Evolutionary conservation across 1,140 invertebrate species (phyloP).

Genomic region (Bombus confusus): DNA sequence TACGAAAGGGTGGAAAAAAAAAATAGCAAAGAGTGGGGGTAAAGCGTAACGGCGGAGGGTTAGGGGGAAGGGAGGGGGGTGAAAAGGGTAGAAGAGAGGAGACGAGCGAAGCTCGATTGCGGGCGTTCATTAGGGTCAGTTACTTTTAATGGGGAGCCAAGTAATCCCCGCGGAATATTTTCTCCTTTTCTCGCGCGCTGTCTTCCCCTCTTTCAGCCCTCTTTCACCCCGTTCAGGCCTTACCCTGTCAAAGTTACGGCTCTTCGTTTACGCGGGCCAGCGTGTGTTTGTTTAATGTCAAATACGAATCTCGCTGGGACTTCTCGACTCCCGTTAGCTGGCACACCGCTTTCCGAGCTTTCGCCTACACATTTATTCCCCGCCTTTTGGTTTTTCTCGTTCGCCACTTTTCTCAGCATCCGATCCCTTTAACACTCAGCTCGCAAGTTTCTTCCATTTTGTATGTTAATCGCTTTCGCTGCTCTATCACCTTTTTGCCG

Average conservation of each 20-base stretch:
- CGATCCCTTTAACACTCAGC: too few species aligned
- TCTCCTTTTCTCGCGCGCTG: background rate
- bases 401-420: too few species aligned
- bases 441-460: too few species aligned
- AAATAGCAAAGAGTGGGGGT: background rate
- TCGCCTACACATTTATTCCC: background rate
- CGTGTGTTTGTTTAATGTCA: constrained; percentile 16
- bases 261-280: background rate
- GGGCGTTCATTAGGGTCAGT: constrained; percentile 22
- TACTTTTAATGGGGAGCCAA: constrained; percentile 13
- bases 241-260: too few species aligned
- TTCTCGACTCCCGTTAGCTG: background rate
- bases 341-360: background rate
- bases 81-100: background rate
- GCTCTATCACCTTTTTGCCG: too few species aligned
- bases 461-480: too few species aligned
- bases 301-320: background rate
- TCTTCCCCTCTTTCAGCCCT: background rate
- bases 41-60: background rate
- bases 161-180: constrained; percentile 10
- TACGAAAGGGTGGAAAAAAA: too few species aligned
- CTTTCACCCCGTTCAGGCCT: background rate
- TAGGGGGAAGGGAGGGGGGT: background rate
- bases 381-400: background rate
- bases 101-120: constrained; percentile 5